phyloP scores from a whole-genome alignment of 2,888 invertebrate genomes.

The Tenodera sinensis region DNA sequence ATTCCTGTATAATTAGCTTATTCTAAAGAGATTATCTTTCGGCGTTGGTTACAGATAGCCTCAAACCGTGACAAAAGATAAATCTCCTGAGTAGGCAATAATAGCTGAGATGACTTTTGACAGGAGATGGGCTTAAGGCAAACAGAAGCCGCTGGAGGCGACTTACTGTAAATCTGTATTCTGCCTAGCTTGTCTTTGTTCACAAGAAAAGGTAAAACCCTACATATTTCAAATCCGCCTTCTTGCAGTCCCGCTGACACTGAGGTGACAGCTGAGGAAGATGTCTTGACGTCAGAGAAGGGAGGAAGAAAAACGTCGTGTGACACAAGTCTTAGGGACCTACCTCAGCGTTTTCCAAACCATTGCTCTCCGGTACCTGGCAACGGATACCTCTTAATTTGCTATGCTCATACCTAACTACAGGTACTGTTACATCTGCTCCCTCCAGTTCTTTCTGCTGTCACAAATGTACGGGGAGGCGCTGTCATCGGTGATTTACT shows the following conservation, averaged over 20 bases:
- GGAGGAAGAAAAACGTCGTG: neutral
- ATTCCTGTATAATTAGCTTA: no score
- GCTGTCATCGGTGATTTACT: neutral
- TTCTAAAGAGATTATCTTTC: no score
- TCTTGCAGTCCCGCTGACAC: neutral
- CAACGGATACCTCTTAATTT: neutral
- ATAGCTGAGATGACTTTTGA: no score
- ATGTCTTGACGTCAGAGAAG: neutral
- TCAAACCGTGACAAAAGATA: no score
- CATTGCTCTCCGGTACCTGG: neutral
- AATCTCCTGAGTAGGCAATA: no score
- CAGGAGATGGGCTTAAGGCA: no score
- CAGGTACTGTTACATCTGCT: neutral
- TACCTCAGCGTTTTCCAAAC: neutral
- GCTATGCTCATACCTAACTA: neutral
- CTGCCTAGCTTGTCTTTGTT: neutral
- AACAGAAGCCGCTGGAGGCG: neutral
- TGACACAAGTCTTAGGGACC: neutral
- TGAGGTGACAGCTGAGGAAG: neutral
- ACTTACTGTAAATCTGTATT: neutral
- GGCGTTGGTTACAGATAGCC: no score
- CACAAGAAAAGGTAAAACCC: neutral
- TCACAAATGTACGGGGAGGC: neutral
- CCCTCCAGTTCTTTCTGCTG: neutral
- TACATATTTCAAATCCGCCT: neutral